A percentile compares a stretch with the other conserved stretches of the same genome.
Conservation (phyloP, 2,888 invertebrate genomes). For the Ophion slaviceki region DNA sequence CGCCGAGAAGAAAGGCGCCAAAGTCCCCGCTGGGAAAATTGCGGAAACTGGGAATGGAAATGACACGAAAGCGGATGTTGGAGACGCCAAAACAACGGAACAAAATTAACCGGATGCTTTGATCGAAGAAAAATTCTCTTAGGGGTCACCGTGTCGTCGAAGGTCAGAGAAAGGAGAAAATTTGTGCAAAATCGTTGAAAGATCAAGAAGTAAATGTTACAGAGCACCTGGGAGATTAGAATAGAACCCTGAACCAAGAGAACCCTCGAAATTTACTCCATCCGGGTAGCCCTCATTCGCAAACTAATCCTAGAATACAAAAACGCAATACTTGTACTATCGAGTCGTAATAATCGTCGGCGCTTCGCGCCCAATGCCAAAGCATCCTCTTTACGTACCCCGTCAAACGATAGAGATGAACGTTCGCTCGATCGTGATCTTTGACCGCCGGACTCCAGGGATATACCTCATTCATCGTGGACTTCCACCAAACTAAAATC, state of each 20-base stretch:
- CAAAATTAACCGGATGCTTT: background rate
- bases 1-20: conserved; percentile 19
- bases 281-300: background rate
- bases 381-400: conserved; percentile 85
- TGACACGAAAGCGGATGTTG: background rate
- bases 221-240: background rate
- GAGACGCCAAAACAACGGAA: background rate
- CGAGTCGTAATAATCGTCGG: background rate
- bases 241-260: background rate
- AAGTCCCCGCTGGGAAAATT: background rate
- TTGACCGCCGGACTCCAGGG: conserved; percentile 95
- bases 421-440: conserved; percentile 94
- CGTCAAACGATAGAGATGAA: conserved; percentile 91
- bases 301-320: conserved; percentile 30
- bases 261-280: background rate
- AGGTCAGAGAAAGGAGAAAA: background rate
- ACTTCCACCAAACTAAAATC: conserved; percentile 92
- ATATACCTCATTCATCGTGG: conserved; percentile 93
- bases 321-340: conserved; percentile 16
- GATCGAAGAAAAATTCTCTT: background rate
- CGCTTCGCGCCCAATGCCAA: background rate
- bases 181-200: background rate
- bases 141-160: background rate
- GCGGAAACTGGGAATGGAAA: background rate
- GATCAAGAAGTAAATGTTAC: background rate